A percentile compares a stretch with the other conserved stretches of the same genome.
Evolutionary conservation across 2,888 invertebrate genomes (phyloP).

Genomic region (Isoperla grammatica): DNA sequence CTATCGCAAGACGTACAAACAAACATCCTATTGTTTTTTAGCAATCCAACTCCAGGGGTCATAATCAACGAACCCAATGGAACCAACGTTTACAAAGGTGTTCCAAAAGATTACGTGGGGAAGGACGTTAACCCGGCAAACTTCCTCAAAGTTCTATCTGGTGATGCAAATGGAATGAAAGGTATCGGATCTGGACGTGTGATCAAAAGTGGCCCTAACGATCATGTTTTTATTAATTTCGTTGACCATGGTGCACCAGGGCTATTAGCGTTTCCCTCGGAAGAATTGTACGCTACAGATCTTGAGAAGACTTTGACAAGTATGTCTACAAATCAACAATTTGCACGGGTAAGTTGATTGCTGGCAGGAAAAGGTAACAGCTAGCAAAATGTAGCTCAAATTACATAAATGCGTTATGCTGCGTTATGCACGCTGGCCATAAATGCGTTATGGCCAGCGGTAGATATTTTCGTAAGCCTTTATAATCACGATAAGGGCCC

Average conservation of each 20-base stretch:
- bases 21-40: constrained; percentile 33
- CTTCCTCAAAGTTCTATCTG: constrained; percentile 51
- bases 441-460: too few relatives aligned
- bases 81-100: constrained; percentile 50
- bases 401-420: neutral
- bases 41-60: constrained; percentile 52
- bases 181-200: constrained; percentile 49
- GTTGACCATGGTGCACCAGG: constrained; percentile 57
- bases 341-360: constrained; percentile 41
- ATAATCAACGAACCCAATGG: constrained; percentile 53
- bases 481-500: too few relatives aligned
- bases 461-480: too few relatives aligned
- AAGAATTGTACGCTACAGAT: constrained; percentile 39
- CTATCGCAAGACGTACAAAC: too few relatives aligned
- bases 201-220: constrained; percentile 48
- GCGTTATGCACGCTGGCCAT: too few relatives aligned
- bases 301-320: constrained; percentile 37
- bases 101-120: constrained; percentile 51
- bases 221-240: constrained; percentile 56
- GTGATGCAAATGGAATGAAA: constrained; percentile 44
- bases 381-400: neutral
- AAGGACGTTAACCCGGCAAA: constrained; percentile 48
- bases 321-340: constrained; percentile 46
- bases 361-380: neutral
- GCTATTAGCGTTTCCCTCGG: constrained; percentile 47